Conservation (phyloP, 2,797 vertebrate genomes). For the Ceryle rudis region DNA sequence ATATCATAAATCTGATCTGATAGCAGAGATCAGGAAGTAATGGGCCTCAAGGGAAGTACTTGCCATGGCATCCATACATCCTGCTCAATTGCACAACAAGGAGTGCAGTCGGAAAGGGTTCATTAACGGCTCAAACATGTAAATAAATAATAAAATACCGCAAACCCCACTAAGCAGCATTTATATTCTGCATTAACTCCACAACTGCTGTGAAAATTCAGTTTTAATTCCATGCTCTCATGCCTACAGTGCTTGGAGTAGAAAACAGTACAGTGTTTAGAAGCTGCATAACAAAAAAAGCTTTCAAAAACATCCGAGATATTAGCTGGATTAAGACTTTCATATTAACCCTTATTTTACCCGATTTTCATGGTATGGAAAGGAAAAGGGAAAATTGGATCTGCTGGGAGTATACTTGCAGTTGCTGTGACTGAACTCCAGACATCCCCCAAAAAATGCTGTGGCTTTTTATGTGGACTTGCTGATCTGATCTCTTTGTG, state of each 20-base stretch:
- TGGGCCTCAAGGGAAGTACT: background rate
- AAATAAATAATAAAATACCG: background rate
- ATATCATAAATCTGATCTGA: conserved; percentile 2
- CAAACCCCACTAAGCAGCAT: background rate
- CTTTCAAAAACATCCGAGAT: background rate
- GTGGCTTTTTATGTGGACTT: background rate
- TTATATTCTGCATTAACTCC: background rate
- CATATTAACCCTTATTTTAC: background rate
- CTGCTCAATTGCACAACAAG: background rate
- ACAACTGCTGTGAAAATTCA: background rate
- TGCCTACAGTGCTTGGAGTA: background rate
- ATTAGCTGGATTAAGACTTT: background rate
- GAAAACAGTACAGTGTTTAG: background rate
- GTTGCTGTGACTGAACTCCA: background rate
- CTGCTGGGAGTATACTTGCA: background rate
- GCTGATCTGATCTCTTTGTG: background rate
- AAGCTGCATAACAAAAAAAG: background rate
- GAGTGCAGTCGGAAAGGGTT: background rate
- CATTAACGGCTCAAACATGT: background rate
- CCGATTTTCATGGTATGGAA: background rate
- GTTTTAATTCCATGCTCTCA: background rate
- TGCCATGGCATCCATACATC: background rate
- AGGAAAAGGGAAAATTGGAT: background rate
- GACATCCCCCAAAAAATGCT: background rate
- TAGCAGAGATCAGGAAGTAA: background rate